Evolutionary conservation across 2,888 invertebrate species (phyloP), one percentile per base, ranked within the genome.

Genomic region (Folsomia candida): DNA sequence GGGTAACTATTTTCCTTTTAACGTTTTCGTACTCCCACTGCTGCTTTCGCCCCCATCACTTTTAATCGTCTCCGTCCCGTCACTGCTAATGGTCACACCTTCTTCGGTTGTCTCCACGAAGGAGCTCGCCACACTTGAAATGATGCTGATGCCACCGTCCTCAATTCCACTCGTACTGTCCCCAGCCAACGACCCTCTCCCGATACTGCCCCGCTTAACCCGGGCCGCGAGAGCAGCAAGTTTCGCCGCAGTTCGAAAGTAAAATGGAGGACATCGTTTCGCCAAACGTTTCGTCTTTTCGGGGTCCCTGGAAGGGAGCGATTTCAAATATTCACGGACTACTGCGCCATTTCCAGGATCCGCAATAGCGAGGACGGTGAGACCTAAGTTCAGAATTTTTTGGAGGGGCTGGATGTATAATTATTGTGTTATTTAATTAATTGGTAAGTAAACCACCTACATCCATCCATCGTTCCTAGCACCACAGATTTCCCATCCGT

Each of bases 401-500:
- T n/a, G n/a, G n/a, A n/a, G n/a, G n/a, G n/a, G n/a, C n/a, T n/a
- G n/a, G n/a, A n/a, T n/a, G n/a, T n/a, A n/a, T n/a, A n/a, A n/a
- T n/a, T n/a, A n/a, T n/a, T n/a, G n/a, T n/a, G n/a, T n/a, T n/a
- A n/a, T n/a, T n/a, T n/a, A n/a, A n/a, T n/a, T n/a, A n/a, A n/a
- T n/a, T n/a, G n/a, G n/a, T n/a, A 37, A 37, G 37, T 37, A 9
- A 37, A 37, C 37, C n/a, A n/a, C n/a, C 6, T 14, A 37, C 95
- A 95, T 3, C 97, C 97, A 81, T 97, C 97, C 1, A 95, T 91
- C 0, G 94, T 95, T 0, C 94, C 95, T 65, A 97, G 86, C 0
- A 94, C 92, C 47, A 94, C 86, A 24, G 91, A 90, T 77, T 87
- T 89, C 0, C 94, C 94, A 76, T 92, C 93, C 65, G 89, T 89